Conservation (phyloP, 2,888 invertebrate species). For the Pseudoips prasinana region DNA sequence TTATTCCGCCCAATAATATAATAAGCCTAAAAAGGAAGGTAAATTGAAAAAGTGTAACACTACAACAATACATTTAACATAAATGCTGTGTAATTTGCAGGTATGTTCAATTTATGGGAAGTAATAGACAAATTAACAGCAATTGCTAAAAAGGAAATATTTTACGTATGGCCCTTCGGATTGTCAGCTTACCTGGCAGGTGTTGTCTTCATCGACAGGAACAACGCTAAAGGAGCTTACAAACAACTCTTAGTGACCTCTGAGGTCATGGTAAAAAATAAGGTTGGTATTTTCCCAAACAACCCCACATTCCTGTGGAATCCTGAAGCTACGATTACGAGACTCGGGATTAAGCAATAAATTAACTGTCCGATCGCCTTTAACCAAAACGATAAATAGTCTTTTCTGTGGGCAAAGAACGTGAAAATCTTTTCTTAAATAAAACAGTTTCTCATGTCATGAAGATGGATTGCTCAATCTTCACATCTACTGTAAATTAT, state of each 20-base stretch:
- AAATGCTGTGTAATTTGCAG: too few relatives aligned
- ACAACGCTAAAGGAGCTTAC: conserved; percentile 78
- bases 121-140: conserved; percentile 78
- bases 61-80: too few relatives aligned
- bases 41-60: too few relatives aligned
- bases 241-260: conserved; percentile 69
- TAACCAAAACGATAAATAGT: conserved; percentile 21
- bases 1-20: too few relatives aligned
- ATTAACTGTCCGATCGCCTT: conserved; percentile 18
- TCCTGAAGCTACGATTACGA: conserved; percentile 6
- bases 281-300: conserved; percentile 44
- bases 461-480: too few relatives aligned
- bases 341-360: conserved; percentile 17
- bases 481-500: too few relatives aligned
- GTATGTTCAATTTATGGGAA: conserved; percentile 84
- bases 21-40: too few relatives aligned
- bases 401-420: conserved; percentile 7
- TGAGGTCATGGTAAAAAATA: conserved; percentile 69
- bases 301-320: too few relatives aligned
- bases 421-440: too few relatives aligned
- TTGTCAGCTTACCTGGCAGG: conserved; percentile 83
- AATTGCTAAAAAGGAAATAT: conserved; percentile 83
- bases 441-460: too few relatives aligned
- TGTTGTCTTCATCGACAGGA: conserved; percentile 84
- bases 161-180: conserved; percentile 84